Evolutionary conservation across 2,888 invertebrate genomes (phyloP).

Genomic region (Cantharis lateralis): DNA sequence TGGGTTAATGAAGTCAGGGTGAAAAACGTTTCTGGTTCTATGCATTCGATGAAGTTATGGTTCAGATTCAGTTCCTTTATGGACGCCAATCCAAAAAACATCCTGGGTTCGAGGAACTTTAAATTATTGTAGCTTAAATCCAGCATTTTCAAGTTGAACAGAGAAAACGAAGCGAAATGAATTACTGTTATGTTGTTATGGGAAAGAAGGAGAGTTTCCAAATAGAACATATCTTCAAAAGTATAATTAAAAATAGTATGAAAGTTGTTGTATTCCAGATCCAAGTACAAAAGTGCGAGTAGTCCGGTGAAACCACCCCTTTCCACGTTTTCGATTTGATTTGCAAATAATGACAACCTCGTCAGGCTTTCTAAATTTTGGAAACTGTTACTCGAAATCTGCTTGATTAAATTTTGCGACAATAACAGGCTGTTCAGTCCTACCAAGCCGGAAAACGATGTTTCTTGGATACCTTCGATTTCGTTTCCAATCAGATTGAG

Average conservation of each 20-base stretch:
- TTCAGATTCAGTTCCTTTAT: slow-evolving; percentile 8
- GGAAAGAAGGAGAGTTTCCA: slow-evolving; percentile 10
- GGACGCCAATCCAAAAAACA: background rate
- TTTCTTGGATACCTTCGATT: background rate
- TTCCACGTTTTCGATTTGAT: background rate
- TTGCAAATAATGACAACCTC: slow-evolving; percentile 2
- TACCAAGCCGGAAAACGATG: background rate
- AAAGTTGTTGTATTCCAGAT: slow-evolving; percentile 12
- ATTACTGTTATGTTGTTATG: slow-evolving; percentile 4
- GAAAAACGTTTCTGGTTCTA: slow-evolving; percentile 4
- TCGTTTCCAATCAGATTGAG: slow-evolving; percentile 8
- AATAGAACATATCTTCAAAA: background rate
- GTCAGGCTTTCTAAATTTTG: background rate
- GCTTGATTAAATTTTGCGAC: slow-evolving; percentile 3
- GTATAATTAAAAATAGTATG: background rate
- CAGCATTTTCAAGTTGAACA: background rate
- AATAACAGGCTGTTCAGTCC: slow-evolving; percentile 8
- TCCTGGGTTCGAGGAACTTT: background rate
- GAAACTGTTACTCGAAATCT: slow-evolving; percentile 1
- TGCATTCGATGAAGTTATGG: background rate
- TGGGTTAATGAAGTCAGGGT: background rate
- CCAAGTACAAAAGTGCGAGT: background rate
- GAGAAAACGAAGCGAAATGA: background rate
- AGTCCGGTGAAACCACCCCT: slow-evolving; percentile 1
- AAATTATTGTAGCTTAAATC: slow-evolving; percentile 10